Base-by-base conservation (phyloP, 2,888 invertebrate species). In the Eretmocerus hayati region DNA sequence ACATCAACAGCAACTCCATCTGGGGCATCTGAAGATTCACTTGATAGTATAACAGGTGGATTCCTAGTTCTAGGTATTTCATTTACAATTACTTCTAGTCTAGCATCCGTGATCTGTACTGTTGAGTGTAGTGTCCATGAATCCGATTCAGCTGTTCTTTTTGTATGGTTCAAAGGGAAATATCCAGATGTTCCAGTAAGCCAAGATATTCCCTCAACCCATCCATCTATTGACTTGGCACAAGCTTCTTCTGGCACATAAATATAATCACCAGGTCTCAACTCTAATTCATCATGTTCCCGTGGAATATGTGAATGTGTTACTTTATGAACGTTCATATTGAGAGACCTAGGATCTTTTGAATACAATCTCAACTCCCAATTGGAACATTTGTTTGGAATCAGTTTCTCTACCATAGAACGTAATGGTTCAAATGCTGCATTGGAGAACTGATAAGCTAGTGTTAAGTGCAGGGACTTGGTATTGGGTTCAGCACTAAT, bases 351-450 rank as follows among this genome's bases (percentile, higher is more conserved):
- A 9, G 84, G 77, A 71, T 93, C 92, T 54, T 90, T 77, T 1
- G 93, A 93, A 70, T 92, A 93, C 5, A 93, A 74, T 46, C 90
- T 77, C 36, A 93, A 72, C 70, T 93, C 90, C 93, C 93, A 93
- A 61, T 78, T 79, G 20, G 82, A 79, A 1, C 83, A 78, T 3
- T 55, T 55, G 21, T 53, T 55, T 2, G 52, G 53, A 61, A 84
- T 82, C 56, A 93, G 75, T 44, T 80, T 79, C 60, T 86, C 84
- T 21, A 87, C 87, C 58, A 91, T 74, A 15, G 74, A 72, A 72
- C 87, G 85, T 42, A 93, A 76, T 45, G 79, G 74, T 52, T 84
- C 80, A 63, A 82, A 90, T 44, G 84, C 82, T 18, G 77, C 75
- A 60, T 79, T 77, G 13, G 85, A 81, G 71, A 92, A 93, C 72